Percentiles rank a stretch among this genome's conserved stretches.
Conservation (phyloP, 2,113 vertebrate genomes). For the Grus americana region DNA sequence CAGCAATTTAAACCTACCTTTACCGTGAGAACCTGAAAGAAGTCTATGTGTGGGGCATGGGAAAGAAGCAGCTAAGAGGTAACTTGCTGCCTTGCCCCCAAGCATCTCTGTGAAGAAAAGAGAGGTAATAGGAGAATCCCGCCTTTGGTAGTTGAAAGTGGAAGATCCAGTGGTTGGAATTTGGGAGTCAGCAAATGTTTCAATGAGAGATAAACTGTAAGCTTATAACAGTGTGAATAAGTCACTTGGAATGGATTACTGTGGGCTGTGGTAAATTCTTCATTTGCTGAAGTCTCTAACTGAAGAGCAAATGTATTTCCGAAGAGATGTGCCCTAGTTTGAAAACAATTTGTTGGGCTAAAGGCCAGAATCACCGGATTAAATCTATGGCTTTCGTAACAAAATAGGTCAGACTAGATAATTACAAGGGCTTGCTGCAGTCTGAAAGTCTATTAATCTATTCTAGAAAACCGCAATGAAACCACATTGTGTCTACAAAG, state of each 20-base stretch:
- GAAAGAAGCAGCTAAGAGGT: not conserved
- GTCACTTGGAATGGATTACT: not conserved
- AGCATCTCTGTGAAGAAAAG: not conserved
- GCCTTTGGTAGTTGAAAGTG: not conserved
- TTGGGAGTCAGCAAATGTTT: not conserved
- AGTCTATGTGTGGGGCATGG: accelerated
- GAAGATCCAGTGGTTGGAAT: not conserved
- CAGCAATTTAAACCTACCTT: not conserved
- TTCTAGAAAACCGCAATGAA: not conserved
- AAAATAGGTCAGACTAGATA: not conserved
- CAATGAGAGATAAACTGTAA: not conserved
- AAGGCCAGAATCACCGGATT: not conserved
- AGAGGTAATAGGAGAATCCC: not conserved
- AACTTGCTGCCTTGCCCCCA: not conserved
- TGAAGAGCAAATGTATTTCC: not conserved
- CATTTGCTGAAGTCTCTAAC: not conserved
- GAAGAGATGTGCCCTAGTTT: not conserved
- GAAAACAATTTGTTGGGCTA: not conserved
- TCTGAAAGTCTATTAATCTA: not conserved
- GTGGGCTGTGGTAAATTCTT: not conserved
- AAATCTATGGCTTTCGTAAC: not conserved
- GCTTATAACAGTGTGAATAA: not conserved
- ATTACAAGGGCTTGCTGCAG: not conserved
- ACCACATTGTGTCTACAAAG: not conserved
- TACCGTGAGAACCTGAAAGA: not conserved